Evolutionary conservation across 2,888 invertebrate genomes (phyloP).

Genomic region (Apoda limacodes): DNA sequence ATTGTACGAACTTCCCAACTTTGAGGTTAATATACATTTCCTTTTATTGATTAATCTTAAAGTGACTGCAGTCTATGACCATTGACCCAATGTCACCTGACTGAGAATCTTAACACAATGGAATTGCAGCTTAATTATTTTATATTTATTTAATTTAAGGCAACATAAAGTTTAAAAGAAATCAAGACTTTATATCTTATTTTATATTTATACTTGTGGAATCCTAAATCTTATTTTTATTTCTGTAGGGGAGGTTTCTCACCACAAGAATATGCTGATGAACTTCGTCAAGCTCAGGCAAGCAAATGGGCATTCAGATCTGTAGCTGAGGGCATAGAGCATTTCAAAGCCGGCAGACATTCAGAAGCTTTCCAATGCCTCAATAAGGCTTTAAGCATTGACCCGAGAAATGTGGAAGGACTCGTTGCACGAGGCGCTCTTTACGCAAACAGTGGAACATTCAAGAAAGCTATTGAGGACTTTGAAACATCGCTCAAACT

Average conservation of each 20-base stretch:
- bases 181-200: constrained; percentile 3
- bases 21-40: constrained; percentile 73
- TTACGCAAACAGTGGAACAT: constrained; percentile 94
- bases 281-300: constrained; percentile 89
- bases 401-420: constrained; percentile 92
- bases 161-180: neutral
- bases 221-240: constrained; percentile 9
- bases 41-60: neutral
- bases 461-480: constrained; percentile 93
- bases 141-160: neutral
- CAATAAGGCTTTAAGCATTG: constrained; percentile 92
- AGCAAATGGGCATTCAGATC: constrained; percentile 94
- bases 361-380: constrained; percentile 95
- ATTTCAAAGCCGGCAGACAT: constrained; percentile 93
- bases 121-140: neutral
- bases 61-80: neutral
- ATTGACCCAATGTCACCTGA: too few relatives aligned
- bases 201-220: constrained; percentile 3
- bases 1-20: constrained; percentile 77
- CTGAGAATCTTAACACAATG: constrained; percentile 1
- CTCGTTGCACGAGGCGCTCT: constrained; percentile 91
- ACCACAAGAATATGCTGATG: constrained; percentile 83
- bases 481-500: constrained; percentile 91
- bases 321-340: constrained; percentile 95
- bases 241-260: constrained; percentile 77